These are phyloP conservation scores for Hippasteria phrygiana DNA, from an alignment of 53 echinoderm and acorn worm genomes.

Conservation along the genomic window DNA sequence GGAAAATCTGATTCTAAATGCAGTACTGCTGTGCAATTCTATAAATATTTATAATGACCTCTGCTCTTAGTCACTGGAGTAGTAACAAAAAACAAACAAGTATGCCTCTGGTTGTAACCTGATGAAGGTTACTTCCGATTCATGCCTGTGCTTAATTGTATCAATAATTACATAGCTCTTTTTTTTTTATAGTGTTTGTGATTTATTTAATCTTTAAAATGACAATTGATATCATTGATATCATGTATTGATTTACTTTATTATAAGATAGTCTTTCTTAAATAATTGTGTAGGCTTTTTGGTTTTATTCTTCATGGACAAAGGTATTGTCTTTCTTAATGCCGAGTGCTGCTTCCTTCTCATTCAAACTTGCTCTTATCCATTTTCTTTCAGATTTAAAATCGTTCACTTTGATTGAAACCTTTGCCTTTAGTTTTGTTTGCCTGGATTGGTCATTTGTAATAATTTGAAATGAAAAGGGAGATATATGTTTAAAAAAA, in stretches of 20 bases:
- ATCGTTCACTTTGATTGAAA: neutral
- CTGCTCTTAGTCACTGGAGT: constrained; percentile 42
- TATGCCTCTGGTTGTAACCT: neutral
- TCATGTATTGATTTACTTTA: constrained; percentile 31
- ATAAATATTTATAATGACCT: constrained; percentile 43
- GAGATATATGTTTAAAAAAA: neutral
- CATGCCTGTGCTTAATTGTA: constrained; percentile 41
- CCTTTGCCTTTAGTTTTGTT: neutral
- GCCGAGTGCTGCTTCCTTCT: neutral
- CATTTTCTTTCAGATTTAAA: neutral
- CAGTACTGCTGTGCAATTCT: constrained; percentile 60
- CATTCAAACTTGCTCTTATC: neutral
- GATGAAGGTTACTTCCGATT: constrained; percentile 19
- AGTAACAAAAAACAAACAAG: constrained; percentile 49
- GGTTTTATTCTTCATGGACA: neutral
- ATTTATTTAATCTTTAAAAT: constrained; percentile 29
- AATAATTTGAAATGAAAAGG: neutral
- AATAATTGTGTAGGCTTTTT: neutral
- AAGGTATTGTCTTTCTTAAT: constrained; percentile 43
- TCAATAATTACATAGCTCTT: neutral
- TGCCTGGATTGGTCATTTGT: neutral
- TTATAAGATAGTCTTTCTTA: constrained; percentile 46
- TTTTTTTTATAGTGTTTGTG: constrained; percentile 12
- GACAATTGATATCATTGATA: constrained; percentile 51
- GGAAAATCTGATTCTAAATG: constrained; percentile 2